A percentile compares a stretch with the other conserved stretches of the same genome.
Conservation (phyloP, 2,888 invertebrate genomes). For the Molanna angustata region DNA sequence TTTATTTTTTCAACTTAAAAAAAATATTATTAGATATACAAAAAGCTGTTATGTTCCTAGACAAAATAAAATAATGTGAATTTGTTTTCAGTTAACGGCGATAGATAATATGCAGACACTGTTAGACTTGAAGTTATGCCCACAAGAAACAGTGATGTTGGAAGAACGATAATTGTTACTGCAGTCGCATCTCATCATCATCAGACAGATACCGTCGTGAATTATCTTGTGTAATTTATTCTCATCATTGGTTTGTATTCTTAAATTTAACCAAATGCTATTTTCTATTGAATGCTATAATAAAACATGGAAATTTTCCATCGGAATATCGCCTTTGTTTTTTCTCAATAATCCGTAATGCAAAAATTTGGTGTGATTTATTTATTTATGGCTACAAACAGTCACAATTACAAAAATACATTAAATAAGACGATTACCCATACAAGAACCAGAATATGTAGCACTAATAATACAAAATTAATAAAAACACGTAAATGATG, state of each 20-base stretch:
- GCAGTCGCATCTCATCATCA: background rate
- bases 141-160: conserved; percentile 92
- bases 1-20: too few species aligned
- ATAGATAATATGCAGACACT: conserved; percentile 74
- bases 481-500: too few species aligned
- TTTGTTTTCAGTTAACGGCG: conserved; percentile 67
- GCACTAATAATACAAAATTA: too few species aligned
- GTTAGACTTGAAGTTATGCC: conserved; percentile 79
- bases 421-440: too few species aligned
- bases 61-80: too few species aligned
- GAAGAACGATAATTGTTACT: conserved; percentile 79
- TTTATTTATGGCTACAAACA: too few species aligned
- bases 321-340: conserved; percentile 1
- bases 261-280: conserved; percentile 28
- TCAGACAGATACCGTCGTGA: background rate
- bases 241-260: conserved; percentile 20
- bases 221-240: conserved; percentile 22
- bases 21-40: too few species aligned
- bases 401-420: too few species aligned
- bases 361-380: too few species aligned
- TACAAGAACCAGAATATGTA: too few species aligned
- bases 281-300: conserved; percentile 27
- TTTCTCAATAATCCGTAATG: background rate
- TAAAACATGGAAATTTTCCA: conserved; percentile 20
- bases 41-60: too few species aligned